Evolutionary conservation across 2,113 vertebrate genomes (phyloP).

Genomic region (Romanogobio albipinnatus): DNA sequence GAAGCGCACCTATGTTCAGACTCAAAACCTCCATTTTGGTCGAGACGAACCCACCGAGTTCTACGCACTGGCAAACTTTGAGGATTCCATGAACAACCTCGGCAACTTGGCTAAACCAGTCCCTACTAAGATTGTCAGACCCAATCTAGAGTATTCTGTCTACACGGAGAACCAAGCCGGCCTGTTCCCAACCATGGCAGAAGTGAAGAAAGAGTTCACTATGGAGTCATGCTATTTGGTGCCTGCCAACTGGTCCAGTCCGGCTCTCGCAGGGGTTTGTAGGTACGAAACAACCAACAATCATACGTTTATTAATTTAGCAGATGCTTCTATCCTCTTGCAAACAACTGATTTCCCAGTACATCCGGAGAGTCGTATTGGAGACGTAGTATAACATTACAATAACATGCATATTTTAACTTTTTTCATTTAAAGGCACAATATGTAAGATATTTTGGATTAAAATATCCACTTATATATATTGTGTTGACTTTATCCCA

Average conservation of each 20-base stretch:
- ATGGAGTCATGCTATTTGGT: slow-evolving; percentile 81
- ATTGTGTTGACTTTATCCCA: too few relatives aligned
- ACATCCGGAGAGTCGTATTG: not conserved
- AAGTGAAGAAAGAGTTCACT: slow-evolving; percentile 77
- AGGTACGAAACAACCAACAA: slow-evolving; percentile 59
- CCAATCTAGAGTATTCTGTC: slow-evolving; percentile 73
- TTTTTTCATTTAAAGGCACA: too few relatives aligned
- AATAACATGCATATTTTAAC: too few relatives aligned
- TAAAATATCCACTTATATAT: too few relatives aligned
- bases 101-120: slow-evolving; percentile 72
- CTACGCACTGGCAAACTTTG: slow-evolving; percentile 68
- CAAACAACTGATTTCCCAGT: not conserved
- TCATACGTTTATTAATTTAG: not conserved
- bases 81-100: slow-evolving; percentile 82
- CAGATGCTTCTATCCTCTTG: not conserved
- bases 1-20: slow-evolving; percentile 88
- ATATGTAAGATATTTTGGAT: too few relatives aligned
- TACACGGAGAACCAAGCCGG: slow-evolving; percentile 77
- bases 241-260: slow-evolving; percentile 82
- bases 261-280: slow-evolving; percentile 77
- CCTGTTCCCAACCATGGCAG: slow-evolving; percentile 75
- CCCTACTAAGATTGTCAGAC: slow-evolving; percentile 81
- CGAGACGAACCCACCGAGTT: slow-evolving; percentile 66
- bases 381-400: too few relatives aligned
- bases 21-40: slow-evolving; percentile 83